These are phyloP conservation scores for Chloebia gouldiae DNA, from an alignment of 2,113 vertebrate species.

Conservation along the genomic window DNA sequence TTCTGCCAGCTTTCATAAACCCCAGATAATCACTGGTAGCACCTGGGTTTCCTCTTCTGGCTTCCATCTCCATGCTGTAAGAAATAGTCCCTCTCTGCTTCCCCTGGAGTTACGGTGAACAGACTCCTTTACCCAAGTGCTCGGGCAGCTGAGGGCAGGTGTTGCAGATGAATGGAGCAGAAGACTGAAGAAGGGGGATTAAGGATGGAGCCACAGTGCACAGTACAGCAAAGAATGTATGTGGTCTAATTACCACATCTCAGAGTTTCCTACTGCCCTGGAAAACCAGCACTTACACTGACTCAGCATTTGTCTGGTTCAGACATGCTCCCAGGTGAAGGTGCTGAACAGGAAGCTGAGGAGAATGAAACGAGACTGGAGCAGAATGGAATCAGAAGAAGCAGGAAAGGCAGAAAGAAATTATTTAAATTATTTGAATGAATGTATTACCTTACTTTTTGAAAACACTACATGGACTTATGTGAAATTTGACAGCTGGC, in stretches of 20 bases:
- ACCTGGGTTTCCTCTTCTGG: not conserved
- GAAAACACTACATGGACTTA: not conserved
- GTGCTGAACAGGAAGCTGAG: not conserved
- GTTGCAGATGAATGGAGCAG: not conserved
- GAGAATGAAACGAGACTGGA: not conserved
- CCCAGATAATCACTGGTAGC: not conserved
- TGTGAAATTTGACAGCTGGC: not conserved
- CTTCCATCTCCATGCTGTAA: not conserved
- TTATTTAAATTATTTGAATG: not conserved
- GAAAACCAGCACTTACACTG: not conserved
- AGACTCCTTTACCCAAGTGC: not conserved
- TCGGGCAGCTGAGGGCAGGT: not conserved
- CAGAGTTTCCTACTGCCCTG: not conserved
- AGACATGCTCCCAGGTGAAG: not conserved
- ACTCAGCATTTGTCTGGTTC: not conserved
- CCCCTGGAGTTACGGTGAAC: not conserved
- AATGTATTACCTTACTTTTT: not conserved
- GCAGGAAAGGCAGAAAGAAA: not conserved
- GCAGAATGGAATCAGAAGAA: not conserved
- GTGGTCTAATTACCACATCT: not conserved
- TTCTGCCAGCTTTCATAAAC: not conserved
- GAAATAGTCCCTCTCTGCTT: not conserved
- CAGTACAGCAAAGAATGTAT: accelerated
- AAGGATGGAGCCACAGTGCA: not conserved
- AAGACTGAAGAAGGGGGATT: not conserved